Conservation (phyloP, 2,113 vertebrate genomes). For the Ictidomys tridecemlineatus region DNA sequence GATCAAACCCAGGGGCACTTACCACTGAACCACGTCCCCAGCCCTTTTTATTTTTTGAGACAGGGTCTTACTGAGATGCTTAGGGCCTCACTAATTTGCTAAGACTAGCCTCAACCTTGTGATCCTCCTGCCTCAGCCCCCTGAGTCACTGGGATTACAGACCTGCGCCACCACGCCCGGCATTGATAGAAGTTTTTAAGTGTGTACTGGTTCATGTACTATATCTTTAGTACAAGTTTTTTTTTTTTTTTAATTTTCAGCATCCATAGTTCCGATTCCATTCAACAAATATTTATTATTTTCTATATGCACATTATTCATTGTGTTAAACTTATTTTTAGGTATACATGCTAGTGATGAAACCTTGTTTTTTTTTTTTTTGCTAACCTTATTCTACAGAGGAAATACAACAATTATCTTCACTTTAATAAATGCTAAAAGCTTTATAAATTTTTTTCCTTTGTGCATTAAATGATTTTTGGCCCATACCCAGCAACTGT, state of each 20-base stretch:
- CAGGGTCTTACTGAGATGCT: no score
- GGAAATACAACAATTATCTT: constrained; percentile 31
- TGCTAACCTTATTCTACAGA: constrained; percentile 54
- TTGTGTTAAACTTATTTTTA: constrained; percentile 63
- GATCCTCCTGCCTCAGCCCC: no score
- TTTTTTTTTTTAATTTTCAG: not conserved
- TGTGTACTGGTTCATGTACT: not conserved
- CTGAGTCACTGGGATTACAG: no score
- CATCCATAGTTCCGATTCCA: not conserved
- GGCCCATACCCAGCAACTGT: constrained; percentile 29
- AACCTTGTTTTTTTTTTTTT: constrained; percentile 60
- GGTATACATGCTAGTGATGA: constrained; percentile 10
- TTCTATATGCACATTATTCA: constrained; percentile 39
- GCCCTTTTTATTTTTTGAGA: no score
- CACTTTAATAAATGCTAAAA: constrained; percentile 63
- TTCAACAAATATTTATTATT: constrained; percentile 64
- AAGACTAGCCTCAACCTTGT: no score
- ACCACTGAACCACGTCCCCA: no score
- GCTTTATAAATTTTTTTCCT: not conserved
- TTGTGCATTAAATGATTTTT: not conserved
- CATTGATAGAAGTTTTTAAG: not conserved
- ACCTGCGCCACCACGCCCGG: no score
- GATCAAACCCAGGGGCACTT: no score
- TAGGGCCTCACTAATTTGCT: no score
- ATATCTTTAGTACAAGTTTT: not conserved